Base-by-base conservation (phyloP, 2,113 vertebrate species). In the Podarcis muralis region DNA sequence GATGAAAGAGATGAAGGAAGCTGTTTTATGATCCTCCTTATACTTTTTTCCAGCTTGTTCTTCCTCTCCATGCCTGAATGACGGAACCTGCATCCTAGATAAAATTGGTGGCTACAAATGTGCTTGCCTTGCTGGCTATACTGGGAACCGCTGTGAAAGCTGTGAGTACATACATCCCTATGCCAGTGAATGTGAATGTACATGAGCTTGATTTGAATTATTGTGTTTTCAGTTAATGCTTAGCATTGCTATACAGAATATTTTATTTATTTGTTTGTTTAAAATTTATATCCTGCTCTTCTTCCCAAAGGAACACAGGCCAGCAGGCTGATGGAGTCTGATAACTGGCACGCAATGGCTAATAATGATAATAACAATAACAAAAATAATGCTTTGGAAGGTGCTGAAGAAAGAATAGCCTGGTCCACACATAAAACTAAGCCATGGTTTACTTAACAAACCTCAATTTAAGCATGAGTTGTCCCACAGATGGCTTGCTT, bases 91-190 rank as follows among this genome's bases (percentile, higher is more conserved):
- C 86, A 90, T 99, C 91, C 94, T 98, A 71, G 98, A 98, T 91
- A 97, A 95, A 75, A 96, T 95, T 0, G 93, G 97, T 85, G 96
- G 97, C 74, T 99, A 98, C 95, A 97, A 94, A 77, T 99, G 99
- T 83, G 98, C 98, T 86, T 99, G 99, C 92, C 95, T 99, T 93
- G 98, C 98, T 91, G 99, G 99, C 84, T 99, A 98, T 68, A 99
- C 99, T 0, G 99, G 99, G 79, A 97, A 77, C 86, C 97, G 94
- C 91, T 99, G 99, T 97, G 99, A 99, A 97, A 97, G 98, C 89
- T 97, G 99, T 99, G 95, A 97, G 97, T 97, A 91, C 74, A 90
- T 40, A 20, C 59, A 53, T 53, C 87, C 72, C 81, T 86, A 40
- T 69, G n/a, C 62, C 3, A 65, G 22, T 84, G 30, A 20, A 79